Evolutionary conservation across 1,140 invertebrate species (phyloP).

Genomic region (Reticulitermes speratus): DNA sequence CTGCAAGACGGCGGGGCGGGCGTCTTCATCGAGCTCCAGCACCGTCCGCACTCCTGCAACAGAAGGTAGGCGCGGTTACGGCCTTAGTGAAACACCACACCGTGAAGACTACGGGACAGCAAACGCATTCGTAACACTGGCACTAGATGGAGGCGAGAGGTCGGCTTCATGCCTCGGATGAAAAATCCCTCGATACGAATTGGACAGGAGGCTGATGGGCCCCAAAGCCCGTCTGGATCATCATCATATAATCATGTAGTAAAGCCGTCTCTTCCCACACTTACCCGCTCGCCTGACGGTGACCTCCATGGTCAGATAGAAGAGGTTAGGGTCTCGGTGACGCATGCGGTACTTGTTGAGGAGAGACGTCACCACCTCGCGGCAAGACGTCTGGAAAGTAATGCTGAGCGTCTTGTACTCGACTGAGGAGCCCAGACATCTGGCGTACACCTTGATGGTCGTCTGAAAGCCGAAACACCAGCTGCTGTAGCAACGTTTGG

Average conservation of each 20-base stretch:
- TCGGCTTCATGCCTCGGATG: too few species aligned
- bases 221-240: too few species aligned
- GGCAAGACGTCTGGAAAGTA: slow-evolving; percentile 79
- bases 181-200: too few species aligned
- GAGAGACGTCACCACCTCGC: slow-evolving; percentile 73
- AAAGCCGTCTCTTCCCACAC: too few species aligned
- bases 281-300: slow-evolving; percentile 67
- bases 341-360: slow-evolving; percentile 88
- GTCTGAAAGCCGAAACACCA: slow-evolving; percentile 13
- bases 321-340: slow-evolving; percentile 87
- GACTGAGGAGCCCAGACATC: slow-evolving; percentile 83
- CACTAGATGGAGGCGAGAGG: too few species aligned
- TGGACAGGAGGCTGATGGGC: too few species aligned
- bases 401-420: slow-evolving; percentile 91
- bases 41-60: slow-evolving; percentile 70
- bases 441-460: slow-evolving; percentile 84
- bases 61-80: neutral
- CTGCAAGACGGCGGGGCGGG: slow-evolving; percentile 82
- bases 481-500: neutral
- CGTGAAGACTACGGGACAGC: too few species aligned
- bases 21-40: slow-evolving; percentile 82
- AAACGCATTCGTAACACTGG: too few species aligned
- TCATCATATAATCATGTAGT: too few species aligned
- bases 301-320: slow-evolving; percentile 92
- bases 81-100: too few species aligned